Evolutionary conservation across 2,797 vertebrate species (phyloP).

Genomic region (Rhinoraja longicauda): DNA sequence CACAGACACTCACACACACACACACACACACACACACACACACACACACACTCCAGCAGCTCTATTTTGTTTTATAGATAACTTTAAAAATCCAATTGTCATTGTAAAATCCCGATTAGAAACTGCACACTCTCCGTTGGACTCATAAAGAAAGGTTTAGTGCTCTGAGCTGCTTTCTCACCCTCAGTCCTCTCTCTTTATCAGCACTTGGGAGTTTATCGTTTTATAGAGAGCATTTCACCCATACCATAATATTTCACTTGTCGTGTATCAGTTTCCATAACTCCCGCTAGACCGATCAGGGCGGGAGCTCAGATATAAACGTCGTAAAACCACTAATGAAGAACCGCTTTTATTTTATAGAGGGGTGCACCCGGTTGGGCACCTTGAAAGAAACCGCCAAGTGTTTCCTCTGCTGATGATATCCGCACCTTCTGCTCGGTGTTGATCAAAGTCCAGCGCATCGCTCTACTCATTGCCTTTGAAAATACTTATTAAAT

Average conservation of each 20-base stretch:
- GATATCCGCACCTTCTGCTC: neutral
- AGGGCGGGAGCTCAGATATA: neutral
- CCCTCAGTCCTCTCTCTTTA: neutral
- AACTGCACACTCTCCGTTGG: neutral
- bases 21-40: too few relatives aligned
- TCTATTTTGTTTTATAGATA: neutral
- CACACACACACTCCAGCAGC: neutral
- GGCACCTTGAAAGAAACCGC: neutral
- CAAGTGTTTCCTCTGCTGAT: neutral
- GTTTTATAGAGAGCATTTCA: conserved; percentile 13
- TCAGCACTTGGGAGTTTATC: conserved; percentile 27
- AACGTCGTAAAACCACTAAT: neutral
- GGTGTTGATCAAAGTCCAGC: neutral
- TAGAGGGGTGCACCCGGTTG: neutral
- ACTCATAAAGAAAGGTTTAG: conserved; percentile 27
- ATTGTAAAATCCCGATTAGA: conserved; percentile 16
- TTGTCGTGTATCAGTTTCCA: neutral
- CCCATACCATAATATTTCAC: neutral
- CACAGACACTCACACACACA: too few relatives aligned
- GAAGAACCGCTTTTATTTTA: conserved; percentile 2
- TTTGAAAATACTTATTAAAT: neutral
- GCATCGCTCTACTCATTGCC: too few relatives aligned
- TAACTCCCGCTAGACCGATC: neutral
- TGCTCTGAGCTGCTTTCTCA: neutral
- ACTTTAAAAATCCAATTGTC: conserved; percentile 21